Evolutionary conservation across 2,888 invertebrate genomes (phyloP).

Genomic region (Leptothorax acervorum): DNA sequence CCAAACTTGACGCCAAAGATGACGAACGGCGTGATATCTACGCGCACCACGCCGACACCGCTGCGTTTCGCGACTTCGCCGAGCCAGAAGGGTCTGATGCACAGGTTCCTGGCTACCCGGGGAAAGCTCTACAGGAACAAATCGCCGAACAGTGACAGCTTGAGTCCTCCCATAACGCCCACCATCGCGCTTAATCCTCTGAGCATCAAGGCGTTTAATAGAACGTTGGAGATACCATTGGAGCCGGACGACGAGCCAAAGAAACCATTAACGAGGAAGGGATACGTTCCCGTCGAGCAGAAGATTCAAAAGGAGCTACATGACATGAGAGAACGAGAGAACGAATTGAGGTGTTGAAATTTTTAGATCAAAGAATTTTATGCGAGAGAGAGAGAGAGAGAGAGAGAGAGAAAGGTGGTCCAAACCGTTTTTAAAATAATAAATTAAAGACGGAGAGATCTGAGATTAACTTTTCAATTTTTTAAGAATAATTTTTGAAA

Average conservation of each 20-base stretch:
- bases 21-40: conserved; percentile 83
- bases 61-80: conserved; percentile 89
- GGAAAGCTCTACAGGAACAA: conserved; percentile 88
- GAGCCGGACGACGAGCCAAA: conserved; percentile 78
- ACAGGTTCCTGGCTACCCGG: conserved; percentile 91
- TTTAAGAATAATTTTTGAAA: not conserved
- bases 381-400: no score
- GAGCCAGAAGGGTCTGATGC: conserved; percentile 93
- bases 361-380: not conserved
- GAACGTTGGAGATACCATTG: conserved; percentile 75
- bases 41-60: conserved; percentile 79
- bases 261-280: conserved; percentile 89
- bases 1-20: conserved; percentile 78
- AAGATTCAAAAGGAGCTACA: conserved; percentile 95
- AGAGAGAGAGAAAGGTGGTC: not conserved
- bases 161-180: conserved; percentile 74
- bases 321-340: conserved; percentile 94
- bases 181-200: conserved; percentile 77
- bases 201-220: conserved; percentile 79
- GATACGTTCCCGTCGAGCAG: conserved; percentile 94
- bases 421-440: not conserved
- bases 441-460: not conserved
- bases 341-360: conserved; percentile 89
- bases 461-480: not conserved
- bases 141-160: conserved; percentile 62